These are phyloP conservation scores for Noctua comes DNA, from an alignment of 2,888 invertebrate species.

Conservation along the genomic window DNA sequence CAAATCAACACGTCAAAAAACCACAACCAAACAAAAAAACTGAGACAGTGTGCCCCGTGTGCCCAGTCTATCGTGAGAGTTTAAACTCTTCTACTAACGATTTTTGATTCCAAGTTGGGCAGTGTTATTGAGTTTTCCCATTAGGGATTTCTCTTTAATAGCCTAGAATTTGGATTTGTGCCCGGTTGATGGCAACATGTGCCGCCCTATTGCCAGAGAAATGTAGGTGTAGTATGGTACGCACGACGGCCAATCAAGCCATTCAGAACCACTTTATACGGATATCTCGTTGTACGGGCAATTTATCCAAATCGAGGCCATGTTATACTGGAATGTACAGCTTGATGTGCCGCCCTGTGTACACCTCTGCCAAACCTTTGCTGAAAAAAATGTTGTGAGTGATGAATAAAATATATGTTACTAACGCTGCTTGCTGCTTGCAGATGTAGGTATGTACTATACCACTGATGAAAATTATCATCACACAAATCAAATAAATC, in stretches of 20 bases:
- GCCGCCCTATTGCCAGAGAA: neutral
- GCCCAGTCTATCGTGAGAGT: slow-evolving; percentile 1
- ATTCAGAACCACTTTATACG: no score
- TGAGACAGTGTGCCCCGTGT: slow-evolving; percentile 4
- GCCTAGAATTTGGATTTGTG: neutral
- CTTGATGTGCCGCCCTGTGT: neutral
- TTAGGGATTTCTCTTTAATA: neutral
- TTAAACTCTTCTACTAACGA: no score
- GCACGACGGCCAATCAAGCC: no score
- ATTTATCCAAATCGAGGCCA: no score
- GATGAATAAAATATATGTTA: neutral
- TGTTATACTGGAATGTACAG: no score
- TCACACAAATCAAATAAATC: no score
- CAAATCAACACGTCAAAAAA: slow-evolving; percentile 28
- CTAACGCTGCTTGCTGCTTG: no score
- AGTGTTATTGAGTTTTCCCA: neutral
- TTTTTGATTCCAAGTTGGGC: neutral
- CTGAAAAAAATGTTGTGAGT: neutral
- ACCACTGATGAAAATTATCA: no score
- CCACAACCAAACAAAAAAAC: neutral
- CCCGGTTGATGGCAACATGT: neutral
- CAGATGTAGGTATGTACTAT: no score
- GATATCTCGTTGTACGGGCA: no score
- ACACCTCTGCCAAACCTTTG: neutral
- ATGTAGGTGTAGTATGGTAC: neutral